Evolutionary conservation across 2,113 vertebrate species (phyloP).

Genomic region (Hoplias malabaricus): DNA sequence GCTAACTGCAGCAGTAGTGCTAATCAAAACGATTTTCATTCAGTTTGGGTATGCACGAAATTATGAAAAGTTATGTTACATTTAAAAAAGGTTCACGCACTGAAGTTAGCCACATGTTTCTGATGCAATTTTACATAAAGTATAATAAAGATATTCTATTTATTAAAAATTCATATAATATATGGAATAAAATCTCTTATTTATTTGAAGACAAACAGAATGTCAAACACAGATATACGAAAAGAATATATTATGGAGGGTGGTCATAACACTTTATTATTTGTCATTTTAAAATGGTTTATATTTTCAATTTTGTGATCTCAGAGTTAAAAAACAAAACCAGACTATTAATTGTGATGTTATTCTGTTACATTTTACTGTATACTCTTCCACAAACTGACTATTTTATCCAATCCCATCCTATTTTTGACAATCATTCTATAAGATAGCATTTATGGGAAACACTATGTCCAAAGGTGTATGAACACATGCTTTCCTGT

Average conservation of each 20-base stretch:
- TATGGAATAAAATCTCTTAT: too few species aligned
- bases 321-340: conserved; percentile 61
- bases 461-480: too few species aligned
- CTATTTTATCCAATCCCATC: conserved; percentile 13
- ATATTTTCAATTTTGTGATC: conserved; percentile 64
- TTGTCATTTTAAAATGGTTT: conserved; percentile 62
- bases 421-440: conserved; percentile 61
- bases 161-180: conserved; percentile 40
- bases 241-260: conserved; percentile 39
- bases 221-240: conserved; percentile 56
- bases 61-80: neutral
- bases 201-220: conserved; percentile 57
- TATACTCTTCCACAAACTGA: conserved; percentile 21
- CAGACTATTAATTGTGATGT: conserved; percentile 33
- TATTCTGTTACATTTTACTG: conserved; percentile 27
- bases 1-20: conserved; percentile 45
- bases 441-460: conserved; percentile 19
- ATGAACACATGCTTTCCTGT: too few species aligned
- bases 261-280: conserved; percentile 49
- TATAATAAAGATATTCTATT: conserved; percentile 21
- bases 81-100: neutral
- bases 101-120: conserved; percentile 29
- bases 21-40: conserved; percentile 56
- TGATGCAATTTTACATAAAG: conserved; percentile 57
- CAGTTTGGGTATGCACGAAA: too few species aligned